Evolutionary conservation across 2,113 vertebrate species (phyloP).

Genomic region (Etheostoma spectabile): DNA sequence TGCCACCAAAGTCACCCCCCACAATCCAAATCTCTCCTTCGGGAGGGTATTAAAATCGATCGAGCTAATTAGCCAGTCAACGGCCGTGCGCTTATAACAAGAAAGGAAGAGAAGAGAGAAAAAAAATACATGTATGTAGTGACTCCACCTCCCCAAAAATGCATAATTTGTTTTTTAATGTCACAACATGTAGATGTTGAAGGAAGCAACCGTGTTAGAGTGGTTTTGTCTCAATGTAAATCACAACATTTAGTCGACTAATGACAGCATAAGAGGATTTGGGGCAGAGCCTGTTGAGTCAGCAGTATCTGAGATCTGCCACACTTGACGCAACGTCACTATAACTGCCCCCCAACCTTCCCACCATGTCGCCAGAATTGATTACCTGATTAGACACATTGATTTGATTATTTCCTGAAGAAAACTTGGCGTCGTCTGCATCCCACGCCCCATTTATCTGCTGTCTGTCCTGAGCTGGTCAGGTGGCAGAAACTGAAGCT

Average conservation of each 20-base stretch:
- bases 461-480: slow-evolving; percentile 39
- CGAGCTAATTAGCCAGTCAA: slow-evolving; percentile 89
- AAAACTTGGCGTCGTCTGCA: slow-evolving; percentile 75
- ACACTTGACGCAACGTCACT: slow-evolving; percentile 70
- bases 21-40: slow-evolving; percentile 78
- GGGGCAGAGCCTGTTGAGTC: slow-evolving; percentile 74
- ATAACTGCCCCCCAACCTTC: slow-evolving; percentile 56
- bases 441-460: slow-evolving; percentile 69
- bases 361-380: slow-evolving; percentile 73
- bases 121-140: slow-evolving; percentile 9
- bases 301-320: slow-evolving; percentile 76
- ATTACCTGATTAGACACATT: slow-evolving; percentile 86
- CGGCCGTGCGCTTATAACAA: slow-evolving; percentile 31
- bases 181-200: slow-evolving; percentile 23
- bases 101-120: not conserved
- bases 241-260: slow-evolving; percentile 63
- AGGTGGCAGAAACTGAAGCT: slow-evolving; percentile 16
- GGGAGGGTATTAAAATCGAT: slow-evolving; percentile 90
- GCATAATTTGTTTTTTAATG: slow-evolving; percentile 55
- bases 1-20: slow-evolving; percentile 84
- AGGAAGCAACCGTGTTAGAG: not conserved
- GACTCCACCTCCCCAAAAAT: slow-evolving; percentile 55
- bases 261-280: slow-evolving; percentile 71
- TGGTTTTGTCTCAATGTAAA: slow-evolving; percentile 68
- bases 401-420: slow-evolving; percentile 84